Evolutionary conservation across 2,113 vertebrate species (phyloP).

Genomic region (Sander vitreus): DNA sequence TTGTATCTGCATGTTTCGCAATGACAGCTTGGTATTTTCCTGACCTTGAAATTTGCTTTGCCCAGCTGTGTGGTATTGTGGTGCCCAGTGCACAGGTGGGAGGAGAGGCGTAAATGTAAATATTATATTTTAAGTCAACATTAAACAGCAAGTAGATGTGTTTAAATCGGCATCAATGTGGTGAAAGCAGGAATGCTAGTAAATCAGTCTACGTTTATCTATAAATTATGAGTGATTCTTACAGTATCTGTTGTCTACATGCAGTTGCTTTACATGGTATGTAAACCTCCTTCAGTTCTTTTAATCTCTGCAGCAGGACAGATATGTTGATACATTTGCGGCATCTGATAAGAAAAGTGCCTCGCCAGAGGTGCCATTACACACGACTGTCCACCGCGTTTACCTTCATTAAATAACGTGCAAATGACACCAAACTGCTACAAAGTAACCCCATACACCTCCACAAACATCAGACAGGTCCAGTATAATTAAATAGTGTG

Average conservation of each 20-base stretch:
- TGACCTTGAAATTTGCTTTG: background rate
- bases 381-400: background rate
- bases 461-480: background rate
- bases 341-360: background rate
- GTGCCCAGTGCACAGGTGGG: background rate
- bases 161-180: background rate
- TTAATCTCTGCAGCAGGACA: background rate
- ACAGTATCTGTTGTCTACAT: background rate
- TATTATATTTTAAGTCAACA: background rate
- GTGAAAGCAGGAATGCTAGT: background rate
- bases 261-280: background rate
- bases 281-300: background rate
- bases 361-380: background rate
- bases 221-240: background rate
- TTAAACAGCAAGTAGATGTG: background rate
- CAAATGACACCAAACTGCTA: background rate
- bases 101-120: background rate
- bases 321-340: background rate
- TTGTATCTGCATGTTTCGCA: too few relatives aligned
- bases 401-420: background rate
- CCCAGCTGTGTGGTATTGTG: conserved; percentile 5
- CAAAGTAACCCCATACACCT: background rate
- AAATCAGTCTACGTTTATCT: background rate
- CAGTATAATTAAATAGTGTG: background rate
- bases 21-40: conserved; percentile 7